phyloP scores from a whole-genome alignment of 2,113 vertebrate species.

The Oryzias woworae region DNA sequence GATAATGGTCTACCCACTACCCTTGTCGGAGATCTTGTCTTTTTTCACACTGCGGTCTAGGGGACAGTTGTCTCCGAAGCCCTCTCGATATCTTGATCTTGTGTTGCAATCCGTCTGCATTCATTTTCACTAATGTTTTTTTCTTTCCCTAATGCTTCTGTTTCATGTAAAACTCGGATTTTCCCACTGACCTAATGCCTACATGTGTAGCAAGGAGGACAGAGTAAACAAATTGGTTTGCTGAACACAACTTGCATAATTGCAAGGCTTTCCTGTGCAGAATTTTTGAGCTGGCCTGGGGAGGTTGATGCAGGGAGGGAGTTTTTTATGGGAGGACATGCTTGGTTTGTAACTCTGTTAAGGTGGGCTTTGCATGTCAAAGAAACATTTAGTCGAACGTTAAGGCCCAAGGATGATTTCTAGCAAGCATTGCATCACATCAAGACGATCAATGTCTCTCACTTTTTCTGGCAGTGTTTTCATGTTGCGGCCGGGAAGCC shows the following conservation, averaged over 20 bases:
- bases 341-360: too few relatives aligned
- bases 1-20: neutral
- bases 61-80: constrained; percentile 18
- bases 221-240: neutral
- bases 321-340: too few relatives aligned
- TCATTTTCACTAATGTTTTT: neutral
- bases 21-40: constrained; percentile 7
- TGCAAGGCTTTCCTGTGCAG: too few relatives aligned
- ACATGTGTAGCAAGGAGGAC: constrained; percentile 3
- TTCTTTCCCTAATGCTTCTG: neutral
- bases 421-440: too few relatives aligned
- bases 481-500: too few relatives aligned
- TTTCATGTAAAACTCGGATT: constrained; percentile 21
- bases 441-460: too few relatives aligned
- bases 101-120: neutral
- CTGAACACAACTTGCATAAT: neutral
- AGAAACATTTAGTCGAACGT: too few relatives aligned
- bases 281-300: too few relatives aligned
- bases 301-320: too few relatives aligned
- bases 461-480: too few relatives aligned
- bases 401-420: too few relatives aligned
- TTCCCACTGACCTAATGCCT: constrained; percentile 18
- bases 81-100: constrained; percentile 1
- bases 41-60: constrained; percentile 16
- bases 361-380: too few relatives aligned